Base-by-base conservation (phyloP, 35 echinoderm and acorn worm genomes). In the Apostichopus californicus region DNA sequence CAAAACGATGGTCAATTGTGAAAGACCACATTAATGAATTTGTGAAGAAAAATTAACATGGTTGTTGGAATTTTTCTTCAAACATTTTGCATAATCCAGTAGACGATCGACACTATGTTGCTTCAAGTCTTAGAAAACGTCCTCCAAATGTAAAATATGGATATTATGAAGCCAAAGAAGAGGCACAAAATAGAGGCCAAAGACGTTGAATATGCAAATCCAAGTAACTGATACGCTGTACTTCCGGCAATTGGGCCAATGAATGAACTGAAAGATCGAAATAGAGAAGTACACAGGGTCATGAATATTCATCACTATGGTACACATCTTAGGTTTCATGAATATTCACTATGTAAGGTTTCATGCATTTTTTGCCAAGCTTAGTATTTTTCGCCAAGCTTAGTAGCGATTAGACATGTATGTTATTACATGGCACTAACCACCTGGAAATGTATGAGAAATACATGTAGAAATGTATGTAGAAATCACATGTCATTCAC, bases 201-300 rank as follows among this genome's bases (percentile, higher is more conserved):
- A n/a, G 59, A n/a, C 86, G 86, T 87, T 52, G 64, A 71, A 26
- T 3, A 23, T 23, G 86, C 86, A 52, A 87, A 87, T 9, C 86
- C 86, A 23, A 87, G 25, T 8, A 58, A 26, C 59, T 87, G 86
- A 87, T 87, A 87, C 9, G 64, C 12, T 2, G 59, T 25, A 59
- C 86, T 87, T 18, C 86, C 86, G 7, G 64, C 86, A 5, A 71
- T 66, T 26, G 86, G 86, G n/a, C 86, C 86, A 71, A 87, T 28
- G 24, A 15, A 87, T 12, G 86, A 87, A 14, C 86, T 87, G 17
- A 4, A 55, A 83, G 34, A n/a, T 55, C 5, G 55, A 83, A 17
- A 55, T 6, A 81, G 54, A 81, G 8, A 83, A 57, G 55, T 3
- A 55, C 1, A 83, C 13, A 83, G 6, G 9, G 64, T 68, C 56